Evolutionary conservation across 2,888 invertebrate genomes (phyloP).

Genomic region (Tinea semifulvella): DNA sequence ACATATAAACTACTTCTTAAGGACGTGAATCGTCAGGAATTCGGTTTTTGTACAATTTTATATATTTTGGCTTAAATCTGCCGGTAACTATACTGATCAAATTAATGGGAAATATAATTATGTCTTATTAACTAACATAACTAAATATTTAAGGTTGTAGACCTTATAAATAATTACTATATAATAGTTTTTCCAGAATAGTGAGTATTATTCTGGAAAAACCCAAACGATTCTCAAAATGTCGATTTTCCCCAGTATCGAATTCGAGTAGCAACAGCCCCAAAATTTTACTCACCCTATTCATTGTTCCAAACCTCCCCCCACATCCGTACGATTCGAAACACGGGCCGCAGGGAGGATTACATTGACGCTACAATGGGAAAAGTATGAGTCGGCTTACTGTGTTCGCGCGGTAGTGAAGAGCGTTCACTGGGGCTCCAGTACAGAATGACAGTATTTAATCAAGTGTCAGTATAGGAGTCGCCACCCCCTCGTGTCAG

Average conservation of each 20-base stretch:
- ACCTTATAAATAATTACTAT: too few relatives aligned
- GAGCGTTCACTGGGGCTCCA: not conserved
- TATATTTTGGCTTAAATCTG: too few relatives aligned
- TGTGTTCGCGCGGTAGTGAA: conserved; percentile 5
- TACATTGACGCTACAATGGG: conserved; percentile 1
- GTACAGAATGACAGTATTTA: not conserved
- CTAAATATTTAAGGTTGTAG: too few relatives aligned
- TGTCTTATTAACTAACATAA: too few relatives aligned
- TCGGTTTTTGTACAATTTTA: too few relatives aligned
- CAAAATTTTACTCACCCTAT: conserved; percentile 6
- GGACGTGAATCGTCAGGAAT: too few relatives aligned
- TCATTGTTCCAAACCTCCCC: conserved; percentile 5
- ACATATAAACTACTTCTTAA: too few relatives aligned
- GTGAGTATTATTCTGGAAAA: too few relatives aligned
- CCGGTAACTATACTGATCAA: too few relatives aligned
- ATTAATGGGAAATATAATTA: too few relatives aligned
- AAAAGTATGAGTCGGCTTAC: not conserved
- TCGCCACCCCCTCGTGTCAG: not conserved
- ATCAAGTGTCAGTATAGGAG: not conserved
- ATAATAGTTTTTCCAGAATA: too few relatives aligned
- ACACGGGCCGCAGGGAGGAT: not conserved
- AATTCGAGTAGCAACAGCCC: conserved; percentile 2
- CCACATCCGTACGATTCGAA: not conserved
- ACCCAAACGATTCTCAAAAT: conserved; percentile 1
- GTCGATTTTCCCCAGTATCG: not conserved